These are phyloP conservation scores for Panagrolaimus sp. DNA, from an alignment of 1,140 invertebrate species.

Conservation along the genomic window DNA sequence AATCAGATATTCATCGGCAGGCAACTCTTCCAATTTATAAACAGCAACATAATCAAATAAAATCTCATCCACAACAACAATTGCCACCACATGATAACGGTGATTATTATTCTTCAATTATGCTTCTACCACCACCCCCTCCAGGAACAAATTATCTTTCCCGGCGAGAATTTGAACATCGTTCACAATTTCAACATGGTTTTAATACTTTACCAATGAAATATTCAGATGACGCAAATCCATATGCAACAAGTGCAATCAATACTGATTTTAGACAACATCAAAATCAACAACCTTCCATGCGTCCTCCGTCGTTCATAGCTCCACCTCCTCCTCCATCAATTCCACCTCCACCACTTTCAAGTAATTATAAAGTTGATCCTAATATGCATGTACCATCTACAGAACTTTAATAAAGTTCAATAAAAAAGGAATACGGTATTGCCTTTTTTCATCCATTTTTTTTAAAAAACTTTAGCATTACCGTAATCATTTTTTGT, in stretches of 20 bases:
- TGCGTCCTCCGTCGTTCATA: not conserved
- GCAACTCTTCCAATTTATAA: not conserved
- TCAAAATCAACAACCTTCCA: not conserved
- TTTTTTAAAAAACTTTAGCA: too few relatives aligned
- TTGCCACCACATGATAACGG: not conserved
- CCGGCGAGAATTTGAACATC: too few relatives aligned
- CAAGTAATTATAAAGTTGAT: not conserved
- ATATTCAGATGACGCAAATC: constrained; percentile 1
- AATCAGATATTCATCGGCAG: not conserved
- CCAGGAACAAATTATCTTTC: not conserved
- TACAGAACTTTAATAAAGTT: not conserved
- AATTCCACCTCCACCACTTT: constrained; percentile 5
- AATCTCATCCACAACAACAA: not conserved
- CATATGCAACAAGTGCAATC: not conserved
- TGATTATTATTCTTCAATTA: not conserved
- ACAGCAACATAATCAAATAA: not conserved
- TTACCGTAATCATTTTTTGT: too few relatives aligned
- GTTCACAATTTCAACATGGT: too few relatives aligned
- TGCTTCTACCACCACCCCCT: not conserved
- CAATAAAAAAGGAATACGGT: too few relatives aligned
- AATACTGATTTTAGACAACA: not conserved
- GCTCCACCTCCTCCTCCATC: constrained; percentile 4
- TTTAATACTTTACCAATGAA: not conserved
- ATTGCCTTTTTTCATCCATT: too few relatives aligned
- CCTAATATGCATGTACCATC: not conserved